phyloP scores from a whole-genome alignment of 2,888 invertebrate species.

The Stegana nigrithorax region DNA sequence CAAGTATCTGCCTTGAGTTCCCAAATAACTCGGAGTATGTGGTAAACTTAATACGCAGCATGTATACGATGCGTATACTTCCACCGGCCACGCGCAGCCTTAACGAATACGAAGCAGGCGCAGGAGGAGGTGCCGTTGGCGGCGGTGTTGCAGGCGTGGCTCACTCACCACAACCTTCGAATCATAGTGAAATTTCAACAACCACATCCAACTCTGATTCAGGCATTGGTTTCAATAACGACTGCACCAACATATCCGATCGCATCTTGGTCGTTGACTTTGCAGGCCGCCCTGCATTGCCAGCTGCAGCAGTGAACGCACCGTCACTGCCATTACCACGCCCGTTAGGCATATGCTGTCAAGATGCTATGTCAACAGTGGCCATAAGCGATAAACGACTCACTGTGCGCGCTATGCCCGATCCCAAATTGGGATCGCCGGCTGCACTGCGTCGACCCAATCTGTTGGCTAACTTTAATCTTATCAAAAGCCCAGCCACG shows the following conservation, averaged over 20 bases:
- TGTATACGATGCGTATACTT: constrained; percentile 76
- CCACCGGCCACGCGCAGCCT: constrained; percentile 61
- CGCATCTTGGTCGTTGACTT: constrained; percentile 84
- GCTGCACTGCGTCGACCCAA: constrained; percentile 50
- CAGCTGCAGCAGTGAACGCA: neutral
- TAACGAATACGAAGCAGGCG: constrained; percentile 41
- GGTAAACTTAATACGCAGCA: constrained; percentile 78
- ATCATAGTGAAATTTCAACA: constrained; percentile 82
- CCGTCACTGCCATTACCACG: constrained; percentile 32
- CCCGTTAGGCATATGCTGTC: constrained; percentile 63
- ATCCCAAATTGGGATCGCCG: constrained; percentile 69
- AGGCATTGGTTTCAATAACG: constrained; percentile 93
- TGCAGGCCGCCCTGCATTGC: constrained; percentile 64
- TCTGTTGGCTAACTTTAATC: constrained; percentile 68
- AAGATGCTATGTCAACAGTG: constrained; percentile 23
- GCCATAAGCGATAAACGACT: constrained; percentile 66
- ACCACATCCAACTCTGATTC: constrained; percentile 95
- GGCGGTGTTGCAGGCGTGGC: constrained; percentile 67
- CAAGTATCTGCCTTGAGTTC: constrained; percentile 87
- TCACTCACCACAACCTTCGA: constrained; percentile 87
- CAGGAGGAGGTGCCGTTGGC: constrained; percentile 41
- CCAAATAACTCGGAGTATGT: constrained; percentile 86
- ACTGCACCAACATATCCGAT: constrained; percentile 85
- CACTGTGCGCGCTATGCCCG: constrained; percentile 77
- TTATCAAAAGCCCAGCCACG: constrained; percentile 67